Evolutionary conservation across 2,797 vertebrate species (phyloP), one percentile per base, ranked within the genome.

Genomic region (Luscinia luscinia): DNA sequence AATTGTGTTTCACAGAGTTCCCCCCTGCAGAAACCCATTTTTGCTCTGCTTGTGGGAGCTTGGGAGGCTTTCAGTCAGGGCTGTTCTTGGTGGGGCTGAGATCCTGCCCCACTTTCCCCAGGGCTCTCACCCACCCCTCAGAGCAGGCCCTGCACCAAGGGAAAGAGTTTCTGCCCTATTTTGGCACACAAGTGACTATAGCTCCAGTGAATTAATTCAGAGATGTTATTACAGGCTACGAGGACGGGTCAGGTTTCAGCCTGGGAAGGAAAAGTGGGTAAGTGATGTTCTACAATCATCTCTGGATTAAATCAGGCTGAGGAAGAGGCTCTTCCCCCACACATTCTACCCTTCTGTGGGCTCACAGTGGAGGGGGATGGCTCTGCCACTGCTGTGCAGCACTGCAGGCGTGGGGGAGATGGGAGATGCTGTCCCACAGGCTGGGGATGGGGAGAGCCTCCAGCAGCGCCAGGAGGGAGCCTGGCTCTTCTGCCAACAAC

Each of bases 191-290:
- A 82, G 59, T 55, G 7, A 58, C 83, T 91, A 9, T 28, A 74
- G 62, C 63, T 88, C 41, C 51, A 66, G 77, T 79, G 78, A 92
- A 82, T 93, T 93, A 89, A 90, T 70, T 59, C 5, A 0, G 43
- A 34, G 48, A 66, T 81, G 30, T 87, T 79, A 79, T 93, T 96
- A 90, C 13, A 48, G 48, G 24, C 55, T 9, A 9, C 30, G 40
- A 72, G 78, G 67, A 66, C 41, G 21, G 90, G 36, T 87, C 81
- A 62, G 36, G 40, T 92, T 94, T 95, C 90, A 87, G 86, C 15
- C 63, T 54, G 74, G 62, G 76, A 68, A 69, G 54, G 69, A 87
- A 88, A 89, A 89, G 13, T 0, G 2, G 51, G 1, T 73, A 58
- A 90, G 28, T n/a, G 30, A 40, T 45, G 40, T 23, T 81, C 13